These are phyloP conservation scores for Artemia franciscana DNA, from an alignment of 1,140 invertebrate genomes.

Conservation along the genomic window DNA sequence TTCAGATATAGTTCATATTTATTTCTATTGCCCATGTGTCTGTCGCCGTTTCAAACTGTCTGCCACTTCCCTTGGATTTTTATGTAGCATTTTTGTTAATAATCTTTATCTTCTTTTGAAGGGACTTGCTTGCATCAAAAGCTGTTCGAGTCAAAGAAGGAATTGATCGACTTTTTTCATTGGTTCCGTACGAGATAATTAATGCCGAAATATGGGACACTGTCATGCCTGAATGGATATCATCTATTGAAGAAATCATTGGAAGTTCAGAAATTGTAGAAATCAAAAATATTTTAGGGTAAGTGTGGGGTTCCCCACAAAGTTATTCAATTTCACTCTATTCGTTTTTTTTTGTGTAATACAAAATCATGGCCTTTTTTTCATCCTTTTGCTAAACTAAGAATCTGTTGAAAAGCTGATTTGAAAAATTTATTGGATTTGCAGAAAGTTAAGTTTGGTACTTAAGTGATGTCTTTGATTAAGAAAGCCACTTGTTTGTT, in stretches of 20 bases:
- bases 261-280: slow-evolving; percentile 74
- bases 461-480: too few relatives aligned
- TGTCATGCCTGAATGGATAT: slow-evolving; percentile 96
- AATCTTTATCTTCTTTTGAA: slow-evolving; percentile 20
- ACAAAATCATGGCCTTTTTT: slow-evolving; percentile 2
- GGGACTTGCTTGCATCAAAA: slow-evolving; percentile 63
- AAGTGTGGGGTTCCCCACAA: too few relatives aligned
- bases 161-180: slow-evolving; percentile 65
- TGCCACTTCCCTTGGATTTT: too few relatives aligned
- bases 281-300: slow-evolving; percentile 69
- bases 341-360: background rate
- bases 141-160: slow-evolving; percentile 89
- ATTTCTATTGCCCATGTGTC: too few relatives aligned
- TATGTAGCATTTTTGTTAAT: too few relatives aligned
- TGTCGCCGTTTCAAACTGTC: too few relatives aligned
- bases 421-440: too few relatives aligned
- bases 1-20: too few relatives aligned
- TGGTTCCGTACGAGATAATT: slow-evolving; percentile 93
- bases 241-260: slow-evolving; percentile 83
- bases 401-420: background rate
- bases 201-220: slow-evolving; percentile 88
- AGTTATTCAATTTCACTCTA: too few relatives aligned
- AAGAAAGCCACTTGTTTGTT: too few relatives aligned
- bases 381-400: background rate
- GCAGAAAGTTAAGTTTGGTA: too few relatives aligned